A percentile compares a stretch with the other conserved stretches of the same genome.
Conservation (phyloP, 2,888 invertebrate species). For the Luffia ferchaultella region DNA sequence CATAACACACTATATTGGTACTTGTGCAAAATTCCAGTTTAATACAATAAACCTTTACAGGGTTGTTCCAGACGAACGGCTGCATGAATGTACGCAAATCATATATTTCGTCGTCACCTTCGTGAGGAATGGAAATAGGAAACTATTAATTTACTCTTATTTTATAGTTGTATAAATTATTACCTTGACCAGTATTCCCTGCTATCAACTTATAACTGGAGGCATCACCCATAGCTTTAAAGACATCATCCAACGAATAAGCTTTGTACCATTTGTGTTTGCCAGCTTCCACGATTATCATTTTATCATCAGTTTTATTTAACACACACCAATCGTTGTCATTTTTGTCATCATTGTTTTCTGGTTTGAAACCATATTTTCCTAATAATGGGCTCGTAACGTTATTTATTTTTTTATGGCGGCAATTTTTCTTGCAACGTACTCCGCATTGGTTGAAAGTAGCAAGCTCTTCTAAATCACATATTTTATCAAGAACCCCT, state of each 20-base stretch:
- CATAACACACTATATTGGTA: too few species aligned
- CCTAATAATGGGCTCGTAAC: conserved; percentile 1
- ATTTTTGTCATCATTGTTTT: background rate
- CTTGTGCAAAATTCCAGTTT: too few species aligned
- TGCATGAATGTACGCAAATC: too few species aligned
- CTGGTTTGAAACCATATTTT: background rate
- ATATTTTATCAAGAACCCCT: conserved; percentile 49
- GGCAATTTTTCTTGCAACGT: conserved; percentile 28
- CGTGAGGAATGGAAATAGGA: too few species aligned
- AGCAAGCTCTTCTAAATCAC: conserved; percentile 51
- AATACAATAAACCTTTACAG: too few species aligned
- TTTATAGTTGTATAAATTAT: too few species aligned
- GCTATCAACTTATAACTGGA: conserved; percentile 66
- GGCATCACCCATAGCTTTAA: conserved; percentile 36
- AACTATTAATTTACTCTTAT: too few species aligned
- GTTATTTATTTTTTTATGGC: conserved; percentile 18
- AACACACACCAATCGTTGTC: conserved; percentile 40
- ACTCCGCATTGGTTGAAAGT: conserved; percentile 30
- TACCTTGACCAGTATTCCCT: conserved; percentile 80
- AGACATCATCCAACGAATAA: conserved; percentile 48
- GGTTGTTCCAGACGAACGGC: too few species aligned
- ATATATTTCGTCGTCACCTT: too few species aligned
- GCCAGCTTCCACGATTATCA: conserved; percentile 55
- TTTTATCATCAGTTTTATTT: conserved; percentile 30
- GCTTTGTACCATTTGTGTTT: conserved; percentile 58